Base-by-base conservation (phyloP, 2,113 vertebrate species). In the Hepsetus odoe region DNA sequence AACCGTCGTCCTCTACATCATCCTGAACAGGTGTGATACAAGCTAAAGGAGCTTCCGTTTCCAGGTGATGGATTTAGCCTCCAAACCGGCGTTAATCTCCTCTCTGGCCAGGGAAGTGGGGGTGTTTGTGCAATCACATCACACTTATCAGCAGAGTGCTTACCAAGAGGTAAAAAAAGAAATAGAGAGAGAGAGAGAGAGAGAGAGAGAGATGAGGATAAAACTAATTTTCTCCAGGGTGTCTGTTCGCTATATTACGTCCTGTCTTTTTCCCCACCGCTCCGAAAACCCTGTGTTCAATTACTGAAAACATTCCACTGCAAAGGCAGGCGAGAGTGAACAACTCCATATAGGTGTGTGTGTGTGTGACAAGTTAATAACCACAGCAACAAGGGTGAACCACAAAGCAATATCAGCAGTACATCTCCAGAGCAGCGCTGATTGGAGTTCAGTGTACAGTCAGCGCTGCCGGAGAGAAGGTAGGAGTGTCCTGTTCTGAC, bases 241-340 rank as follows among this genome's bases (percentile, higher is more conserved):
- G 81, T 79, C 56, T 64, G 82, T 83, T 71, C 38, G 77, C 69
- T 86, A 79, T 75, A 86, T 90, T 86, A 85, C 86, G 89, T 85
- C 85, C 79, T 24, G 68, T 74, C 79, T 85, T 88, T 91, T 83
- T 81, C 78, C 85, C 72, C 81, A 86, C 78, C 85, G 82, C 61
- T 68, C 85, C 62, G 82, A 87, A 74, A 89, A 86, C 74, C 87
- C 85, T 86, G 80, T 92, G 90, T 92, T 93, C 92, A 92, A 93
- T 93, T 92, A 94, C 83, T 64, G 85, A 80, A 87, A 92, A 91
- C 90, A 91, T 80, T 83, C 79, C 72, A 77, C 68, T 75, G 81
- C 70, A 28, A 28, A 53, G 51, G 49, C 73, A 64, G 67, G 22
- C 26, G 2, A 46, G 40, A 42, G 61, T 58, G 20, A 72, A 67